Conservation (phyloP, 92 coral and sea anemone species). For the Metridium senile region DNA sequence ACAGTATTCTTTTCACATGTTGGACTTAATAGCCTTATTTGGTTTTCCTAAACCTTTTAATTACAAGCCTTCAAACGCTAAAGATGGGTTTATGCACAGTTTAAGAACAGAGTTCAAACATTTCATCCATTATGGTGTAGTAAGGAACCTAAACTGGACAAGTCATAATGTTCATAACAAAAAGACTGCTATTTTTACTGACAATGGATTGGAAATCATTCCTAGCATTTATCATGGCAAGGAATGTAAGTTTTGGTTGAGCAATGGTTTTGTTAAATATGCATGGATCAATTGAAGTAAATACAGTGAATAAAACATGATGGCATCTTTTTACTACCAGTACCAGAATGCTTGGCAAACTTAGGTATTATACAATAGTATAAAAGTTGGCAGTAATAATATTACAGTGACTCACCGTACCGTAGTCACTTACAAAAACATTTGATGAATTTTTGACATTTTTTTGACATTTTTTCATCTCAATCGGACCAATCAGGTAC, state of each 20-base stretch:
- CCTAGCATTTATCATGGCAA: conserved; percentile 32
- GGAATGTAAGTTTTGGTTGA: conserved; percentile 68
- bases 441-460: too few relatives aligned
- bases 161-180: conserved; percentile 47
- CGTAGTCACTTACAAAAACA: too few relatives aligned
- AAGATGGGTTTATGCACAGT: conserved; percentile 35
- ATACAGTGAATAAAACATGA: too few relatives aligned
- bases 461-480: too few relatives aligned
- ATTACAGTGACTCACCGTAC: too few relatives aligned
- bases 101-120: conserved; percentile 53
- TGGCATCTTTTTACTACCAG: too few relatives aligned
- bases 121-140: conserved; percentile 46
- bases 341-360: too few relatives aligned
- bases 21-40: conserved; percentile 68
- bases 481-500: too few relatives aligned
- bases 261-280: conserved; percentile 59
- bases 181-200: conserved; percentile 57
- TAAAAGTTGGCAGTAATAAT: too few relatives aligned
- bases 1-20: conserved; percentile 60
- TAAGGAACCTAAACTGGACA: conserved; percentile 23
- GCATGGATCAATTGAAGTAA: conserved; percentile 60
- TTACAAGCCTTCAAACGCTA: conserved; percentile 43
- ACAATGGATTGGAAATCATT: conserved; percentile 40
- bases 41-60: conserved; percentile 40
- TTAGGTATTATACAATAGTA: too few relatives aligned